A percentile compares a stretch with the other conserved stretches of the same genome.
Evolutionary conservation across 2,113 vertebrate genomes (phyloP).

Genomic region (Amphilophus citrinellus): DNA sequence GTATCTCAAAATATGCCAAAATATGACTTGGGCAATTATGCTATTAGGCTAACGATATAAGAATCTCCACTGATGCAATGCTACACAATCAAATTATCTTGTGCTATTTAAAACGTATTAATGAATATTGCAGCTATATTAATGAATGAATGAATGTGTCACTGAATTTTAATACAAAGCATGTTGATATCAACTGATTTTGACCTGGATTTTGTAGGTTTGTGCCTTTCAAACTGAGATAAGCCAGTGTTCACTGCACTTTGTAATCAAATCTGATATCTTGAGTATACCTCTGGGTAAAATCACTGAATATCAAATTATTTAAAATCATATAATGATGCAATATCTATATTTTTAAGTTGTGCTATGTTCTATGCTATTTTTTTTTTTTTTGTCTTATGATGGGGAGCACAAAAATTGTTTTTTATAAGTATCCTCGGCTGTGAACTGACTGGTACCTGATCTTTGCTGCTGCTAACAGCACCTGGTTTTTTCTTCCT

Average conservation of each 20-base stretch:
- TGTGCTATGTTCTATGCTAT: not conserved
- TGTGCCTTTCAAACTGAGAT: not conserved
- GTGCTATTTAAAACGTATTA: not conserved
- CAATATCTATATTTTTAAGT: not conserved
- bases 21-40: no score
- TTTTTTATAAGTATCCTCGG: not conserved
- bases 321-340: not conserved
- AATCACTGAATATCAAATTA: not conserved
- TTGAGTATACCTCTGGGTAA: not conserved
- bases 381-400: not conserved
- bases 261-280: not conserved
- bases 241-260: not conserved
- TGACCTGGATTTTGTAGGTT: not conserved
- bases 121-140: not conserved
- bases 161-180: no score
- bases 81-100: not conserved
- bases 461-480: conserved; percentile 93
- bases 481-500: conserved; percentile 99
- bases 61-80: not conserved
- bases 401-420: not conserved
- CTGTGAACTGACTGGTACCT: conserved; percentile 82
- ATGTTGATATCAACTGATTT: no score
- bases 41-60: no score
- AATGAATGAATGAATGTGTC: no score
- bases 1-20: no score